Evolutionary conservation across 2,797 vertebrate genomes (phyloP).

Genomic region (Leucoraja ocellata): DNA sequence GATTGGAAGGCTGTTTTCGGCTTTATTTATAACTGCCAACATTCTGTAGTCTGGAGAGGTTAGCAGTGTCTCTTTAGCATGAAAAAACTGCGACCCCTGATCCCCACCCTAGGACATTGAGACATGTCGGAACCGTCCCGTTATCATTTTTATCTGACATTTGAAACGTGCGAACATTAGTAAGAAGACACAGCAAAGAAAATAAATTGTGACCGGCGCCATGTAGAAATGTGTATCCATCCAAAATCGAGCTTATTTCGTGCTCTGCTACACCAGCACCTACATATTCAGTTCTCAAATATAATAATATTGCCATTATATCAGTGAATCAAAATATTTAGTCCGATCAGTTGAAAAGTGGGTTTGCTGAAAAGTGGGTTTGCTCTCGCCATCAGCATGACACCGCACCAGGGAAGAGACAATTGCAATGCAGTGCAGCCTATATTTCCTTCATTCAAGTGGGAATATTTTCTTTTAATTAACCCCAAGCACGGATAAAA

Average conservation of each 20-base stretch:
- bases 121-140: background rate
- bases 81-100: background rate
- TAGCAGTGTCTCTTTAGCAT: background rate
- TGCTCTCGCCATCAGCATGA: background rate
- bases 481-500: background rate
- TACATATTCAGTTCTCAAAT: background rate
- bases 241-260: background rate
- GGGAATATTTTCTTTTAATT: background rate
- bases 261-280: background rate
- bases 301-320: background rate
- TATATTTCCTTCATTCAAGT: background rate
- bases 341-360: background rate
- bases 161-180: background rate
- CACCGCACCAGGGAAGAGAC: background rate
- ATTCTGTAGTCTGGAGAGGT: too few relatives aligned
- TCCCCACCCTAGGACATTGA: background rate
- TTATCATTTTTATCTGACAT: background rate
- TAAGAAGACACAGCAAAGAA: background rate
- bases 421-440: too few relatives aligned
- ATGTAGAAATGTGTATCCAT: background rate
- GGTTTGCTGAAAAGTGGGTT: background rate
- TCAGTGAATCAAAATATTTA: background rate
- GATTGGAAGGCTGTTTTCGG: background rate
- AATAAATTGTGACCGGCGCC: background rate
- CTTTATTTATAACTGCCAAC: background rate